Percentiles rank a stretch among this genome's conserved stretches.
These are phyloP conservation scores for Drosophila watanabei DNA, from an alignment of 1,140 invertebrate genomes.

Conservation along the genomic window DNA sequence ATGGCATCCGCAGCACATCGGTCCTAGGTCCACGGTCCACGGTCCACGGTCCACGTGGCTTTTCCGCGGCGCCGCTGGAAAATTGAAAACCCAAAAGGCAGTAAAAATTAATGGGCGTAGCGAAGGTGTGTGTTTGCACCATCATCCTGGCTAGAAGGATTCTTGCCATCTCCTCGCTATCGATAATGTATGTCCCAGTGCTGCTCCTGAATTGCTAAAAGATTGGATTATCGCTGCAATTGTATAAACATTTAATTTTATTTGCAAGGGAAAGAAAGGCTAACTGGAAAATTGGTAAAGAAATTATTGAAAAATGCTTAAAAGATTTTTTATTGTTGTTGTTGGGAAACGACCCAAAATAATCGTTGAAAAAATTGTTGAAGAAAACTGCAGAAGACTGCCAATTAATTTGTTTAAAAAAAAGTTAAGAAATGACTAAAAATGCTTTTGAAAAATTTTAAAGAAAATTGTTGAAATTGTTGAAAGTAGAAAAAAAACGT, in stretches of 20 bases:
- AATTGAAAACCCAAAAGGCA: slow-evolving; percentile 81
- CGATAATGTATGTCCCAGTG: slow-evolving; percentile 14
- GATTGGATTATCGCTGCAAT: slow-evolving; percentile 14
- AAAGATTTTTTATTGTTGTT: neutral
- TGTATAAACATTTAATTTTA: slow-evolving; percentile 15
- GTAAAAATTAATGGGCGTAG: slow-evolving; percentile 80
- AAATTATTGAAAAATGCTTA: neutral
- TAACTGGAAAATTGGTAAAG: neutral
- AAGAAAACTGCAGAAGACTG: too few species aligned
- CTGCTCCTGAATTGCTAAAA: neutral
- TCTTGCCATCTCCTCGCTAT: slow-evolving; percentile 2
- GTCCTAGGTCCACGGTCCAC: neutral
- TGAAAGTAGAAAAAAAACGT: too few species aligned
- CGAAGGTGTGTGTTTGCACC: slow-evolving; percentile 69
- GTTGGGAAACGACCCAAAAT: too few species aligned
- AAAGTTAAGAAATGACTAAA: too few species aligned
- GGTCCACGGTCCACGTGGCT: slow-evolving; percentile 62
- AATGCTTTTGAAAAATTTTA: too few species aligned
- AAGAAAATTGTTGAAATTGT: too few species aligned
- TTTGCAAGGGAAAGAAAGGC: neutral
- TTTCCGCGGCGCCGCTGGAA: slow-evolving; percentile 40
- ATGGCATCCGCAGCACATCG: slow-evolving; percentile 42
- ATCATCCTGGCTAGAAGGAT: slow-evolving; percentile 10
- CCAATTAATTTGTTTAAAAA: too few species aligned
- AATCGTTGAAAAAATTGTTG: too few species aligned